A percentile compares a stretch with the other conserved stretches of the same genome.
Evolutionary conservation across 2,113 vertebrate species (phyloP).

Genomic region (Thalassoma bifasciatum): DNA sequence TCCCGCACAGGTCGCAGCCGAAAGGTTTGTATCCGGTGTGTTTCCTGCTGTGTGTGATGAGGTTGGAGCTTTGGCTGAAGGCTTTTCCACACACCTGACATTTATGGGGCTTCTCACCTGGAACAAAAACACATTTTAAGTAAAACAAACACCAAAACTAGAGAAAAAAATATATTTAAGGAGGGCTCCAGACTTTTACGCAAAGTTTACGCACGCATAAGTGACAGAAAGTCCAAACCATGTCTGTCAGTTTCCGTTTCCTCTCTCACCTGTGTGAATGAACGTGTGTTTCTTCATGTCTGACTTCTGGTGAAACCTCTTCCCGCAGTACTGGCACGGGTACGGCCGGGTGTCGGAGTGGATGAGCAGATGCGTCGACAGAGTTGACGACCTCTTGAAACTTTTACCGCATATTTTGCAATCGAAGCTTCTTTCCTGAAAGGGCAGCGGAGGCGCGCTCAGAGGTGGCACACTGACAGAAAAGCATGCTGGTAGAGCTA

Average conservation of each 20-base stretch:
- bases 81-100: slow-evolving; percentile 99
- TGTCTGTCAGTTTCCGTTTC: not conserved
- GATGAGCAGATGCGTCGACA: slow-evolving; percentile 97
- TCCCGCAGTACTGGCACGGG: slow-evolving; percentile 98
- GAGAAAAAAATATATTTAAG: no score
- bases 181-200: not conserved
- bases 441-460: not conserved
- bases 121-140: not conserved
- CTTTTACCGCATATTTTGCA: slow-evolving; percentile 99
- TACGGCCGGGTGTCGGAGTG: slow-evolving; percentile 98
- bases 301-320: slow-evolving; percentile 98
- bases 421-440: slow-evolving; percentile 97
- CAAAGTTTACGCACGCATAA: slow-evolving; percentile 6
- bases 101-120: slow-evolving; percentile 99
- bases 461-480: not conserved
- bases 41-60: slow-evolving; percentile 98
- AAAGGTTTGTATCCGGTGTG: slow-evolving; percentile 99
- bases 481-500: not conserved
- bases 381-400: slow-evolving; percentile 96
- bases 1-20: slow-evolving; percentile 95
- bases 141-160: no score
- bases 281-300: slow-evolving; percentile 99
- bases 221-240: not conserved
- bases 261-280: slow-evolving; percentile 92
- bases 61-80: slow-evolving; percentile 99